phyloP scores from a whole-genome alignment of 2,113 vertebrate species.

The Perognathus longimembris region DNA sequence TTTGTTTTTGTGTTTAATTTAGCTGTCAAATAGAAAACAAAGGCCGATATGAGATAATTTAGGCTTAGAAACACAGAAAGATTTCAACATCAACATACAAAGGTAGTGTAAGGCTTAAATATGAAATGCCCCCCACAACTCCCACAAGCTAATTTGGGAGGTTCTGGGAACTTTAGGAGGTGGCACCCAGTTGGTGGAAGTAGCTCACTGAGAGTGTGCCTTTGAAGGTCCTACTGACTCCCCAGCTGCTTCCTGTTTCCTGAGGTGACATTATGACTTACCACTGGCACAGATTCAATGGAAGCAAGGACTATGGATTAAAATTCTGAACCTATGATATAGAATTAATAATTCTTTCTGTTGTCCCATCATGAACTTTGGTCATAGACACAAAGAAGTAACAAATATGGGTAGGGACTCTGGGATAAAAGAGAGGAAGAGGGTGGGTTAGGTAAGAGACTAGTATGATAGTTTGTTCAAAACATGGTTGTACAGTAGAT shows the following conservation, averaged over 20 bases:
- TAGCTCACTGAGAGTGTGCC: no score
- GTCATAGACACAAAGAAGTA: not conserved
- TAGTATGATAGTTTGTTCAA: not conserved
- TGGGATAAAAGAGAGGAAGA: not conserved
- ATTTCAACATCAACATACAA: not conserved
- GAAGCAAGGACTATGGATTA: not conserved
- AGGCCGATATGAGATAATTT: not conserved
- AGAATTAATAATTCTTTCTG: not conserved
- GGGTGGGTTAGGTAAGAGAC: rapidly evolving
- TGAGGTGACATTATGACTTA: not conserved
- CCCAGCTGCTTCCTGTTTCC: not conserved
- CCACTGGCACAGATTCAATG: not conserved
- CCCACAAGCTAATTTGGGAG: no score
- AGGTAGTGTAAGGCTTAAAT: not conserved
- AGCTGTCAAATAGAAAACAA: constrained; percentile 38
- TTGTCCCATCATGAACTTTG: not conserved
- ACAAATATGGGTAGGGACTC: not conserved
- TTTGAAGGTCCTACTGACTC: not conserved
- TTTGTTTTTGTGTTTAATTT: not conserved
- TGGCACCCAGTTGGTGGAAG: no score
- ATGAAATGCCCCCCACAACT: not conserved
- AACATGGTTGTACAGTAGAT: not conserved
- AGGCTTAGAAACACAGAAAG: not conserved
- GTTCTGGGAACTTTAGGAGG: no score
- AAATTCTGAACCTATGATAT: not conserved